Conservation (phyloP, 2,888 invertebrate genomes). For the Cancer borealis region DNA sequence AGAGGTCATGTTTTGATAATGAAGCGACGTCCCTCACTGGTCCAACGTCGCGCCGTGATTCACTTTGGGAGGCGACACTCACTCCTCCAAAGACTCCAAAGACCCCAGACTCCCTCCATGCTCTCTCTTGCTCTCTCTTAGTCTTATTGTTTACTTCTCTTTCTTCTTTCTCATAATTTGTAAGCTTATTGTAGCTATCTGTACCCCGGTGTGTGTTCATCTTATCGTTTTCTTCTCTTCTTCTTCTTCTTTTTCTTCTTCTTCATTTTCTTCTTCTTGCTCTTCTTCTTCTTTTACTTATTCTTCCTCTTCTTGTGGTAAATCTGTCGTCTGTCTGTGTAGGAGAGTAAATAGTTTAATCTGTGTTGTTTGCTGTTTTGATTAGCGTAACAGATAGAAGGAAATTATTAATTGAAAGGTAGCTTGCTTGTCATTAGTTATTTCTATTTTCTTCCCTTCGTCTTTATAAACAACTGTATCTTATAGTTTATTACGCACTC, state of each 20-base stretch:
- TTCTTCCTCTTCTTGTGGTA: neutral
- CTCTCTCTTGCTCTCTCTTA: neutral
- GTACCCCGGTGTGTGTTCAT: too few relatives aligned
- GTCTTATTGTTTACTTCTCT: neutral
- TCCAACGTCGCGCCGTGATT: neutral
- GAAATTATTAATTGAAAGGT: neutral
- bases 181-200: too few relatives aligned
- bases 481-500: neutral
- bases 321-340: neutral
- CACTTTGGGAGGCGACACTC: neutral
- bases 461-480: neutral
- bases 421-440: neutral
- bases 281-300: neutral
- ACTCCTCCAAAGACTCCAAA: neutral
- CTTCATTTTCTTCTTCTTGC: neutral
- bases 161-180: neutral
- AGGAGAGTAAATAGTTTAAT: neutral
- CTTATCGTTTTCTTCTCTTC: too few relatives aligned
- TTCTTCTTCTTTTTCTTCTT: neutral
- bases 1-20: slow-evolving; percentile 10
- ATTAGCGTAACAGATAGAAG: neutral
- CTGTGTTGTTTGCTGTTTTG: neutral
- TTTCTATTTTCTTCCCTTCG: neutral
- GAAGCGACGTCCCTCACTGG: neutral
- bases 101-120: neutral